Conservation (phyloP, 1,140 invertebrate genomes). For the Brachionus sp. region DNA sequence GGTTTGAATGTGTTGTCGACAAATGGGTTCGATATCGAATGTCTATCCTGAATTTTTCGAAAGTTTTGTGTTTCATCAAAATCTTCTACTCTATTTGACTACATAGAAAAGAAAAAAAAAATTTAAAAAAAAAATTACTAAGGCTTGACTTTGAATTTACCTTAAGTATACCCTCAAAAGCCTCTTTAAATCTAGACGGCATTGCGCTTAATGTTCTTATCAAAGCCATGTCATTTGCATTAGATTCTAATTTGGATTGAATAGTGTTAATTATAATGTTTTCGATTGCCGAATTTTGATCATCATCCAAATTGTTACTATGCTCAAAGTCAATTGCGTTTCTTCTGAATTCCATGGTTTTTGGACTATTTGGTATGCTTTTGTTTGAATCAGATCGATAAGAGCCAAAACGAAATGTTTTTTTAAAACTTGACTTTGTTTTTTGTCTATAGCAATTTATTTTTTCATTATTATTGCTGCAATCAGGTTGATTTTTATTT, state of each 20-base stretch:
- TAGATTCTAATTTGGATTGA: conserved; percentile 19
- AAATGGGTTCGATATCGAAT: not conserved
- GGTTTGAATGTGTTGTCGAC: conserved; percentile 2
- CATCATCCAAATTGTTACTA: conserved; percentile 23
- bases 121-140: too few relatives aligned
- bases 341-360: not conserved
- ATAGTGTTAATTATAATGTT: conserved; percentile 15
- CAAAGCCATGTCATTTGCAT: not conserved
- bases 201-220: not conserved
- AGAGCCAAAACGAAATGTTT: not conserved
- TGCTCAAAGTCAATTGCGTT: conserved; percentile 19
- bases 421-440: conserved; percentile 10
- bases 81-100: conserved; percentile 28
- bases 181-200: conserved; percentile 13
- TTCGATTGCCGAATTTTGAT: not conserved
- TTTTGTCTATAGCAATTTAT: not conserved
- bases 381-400: not conserved
- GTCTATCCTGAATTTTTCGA: conserved; percentile 18
- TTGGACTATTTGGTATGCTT: not conserved
- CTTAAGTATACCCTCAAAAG: conserved; percentile 24
- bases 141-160: conserved; percentile 3
- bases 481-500: not conserved
- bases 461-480: conserved; percentile 12
- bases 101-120: not conserved
- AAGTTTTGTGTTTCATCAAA: conserved; percentile 23